Conservation (phyloP, 2,888 invertebrate species). For the Drosophila nigritarsus region DNA sequence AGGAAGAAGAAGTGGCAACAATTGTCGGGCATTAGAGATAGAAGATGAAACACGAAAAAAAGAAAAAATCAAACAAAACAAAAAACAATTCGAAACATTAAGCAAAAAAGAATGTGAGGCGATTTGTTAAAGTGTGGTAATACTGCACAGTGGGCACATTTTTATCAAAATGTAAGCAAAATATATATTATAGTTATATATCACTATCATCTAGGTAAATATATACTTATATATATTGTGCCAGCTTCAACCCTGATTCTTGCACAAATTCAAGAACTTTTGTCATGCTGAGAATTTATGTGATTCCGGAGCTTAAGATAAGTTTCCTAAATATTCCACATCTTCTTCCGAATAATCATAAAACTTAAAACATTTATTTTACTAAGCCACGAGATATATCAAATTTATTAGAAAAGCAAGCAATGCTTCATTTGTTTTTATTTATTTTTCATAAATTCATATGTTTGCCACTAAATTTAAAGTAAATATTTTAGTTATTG, state of each 20-base stretch:
- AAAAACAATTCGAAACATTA: slow-evolving; percentile 53
- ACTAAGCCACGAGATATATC: neutral
- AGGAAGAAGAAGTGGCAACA: slow-evolving; percentile 78
- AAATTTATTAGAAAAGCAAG: neutral
- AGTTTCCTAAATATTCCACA: neutral
- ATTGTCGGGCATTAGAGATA: slow-evolving; percentile 79
- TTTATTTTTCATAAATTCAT: neutral
- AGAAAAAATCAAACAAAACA: slow-evolving; percentile 22
- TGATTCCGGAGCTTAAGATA: neutral
- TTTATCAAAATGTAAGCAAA: neutral
- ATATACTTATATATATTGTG: neutral
- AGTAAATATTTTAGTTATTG: neutral
- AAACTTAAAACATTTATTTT: neutral
- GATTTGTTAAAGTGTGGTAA: slow-evolving; percentile 74
- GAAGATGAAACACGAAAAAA: slow-evolving; percentile 57
- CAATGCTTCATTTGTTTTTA: neutral
- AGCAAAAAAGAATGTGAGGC: slow-evolving; percentile 75
- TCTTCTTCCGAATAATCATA: neutral
- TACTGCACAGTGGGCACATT: slow-evolving; percentile 43
- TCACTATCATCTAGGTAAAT: neutral
- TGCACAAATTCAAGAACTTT: neutral
- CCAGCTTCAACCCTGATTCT: neutral
- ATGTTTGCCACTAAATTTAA: neutral
- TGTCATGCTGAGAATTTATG: neutral
- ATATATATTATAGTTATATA: neutral